Percentiles rank a stretch among this genome's conserved stretches.
phyloP scores from a whole-genome alignment of 2,113 vertebrate species.

The Equus quagga region DNA sequence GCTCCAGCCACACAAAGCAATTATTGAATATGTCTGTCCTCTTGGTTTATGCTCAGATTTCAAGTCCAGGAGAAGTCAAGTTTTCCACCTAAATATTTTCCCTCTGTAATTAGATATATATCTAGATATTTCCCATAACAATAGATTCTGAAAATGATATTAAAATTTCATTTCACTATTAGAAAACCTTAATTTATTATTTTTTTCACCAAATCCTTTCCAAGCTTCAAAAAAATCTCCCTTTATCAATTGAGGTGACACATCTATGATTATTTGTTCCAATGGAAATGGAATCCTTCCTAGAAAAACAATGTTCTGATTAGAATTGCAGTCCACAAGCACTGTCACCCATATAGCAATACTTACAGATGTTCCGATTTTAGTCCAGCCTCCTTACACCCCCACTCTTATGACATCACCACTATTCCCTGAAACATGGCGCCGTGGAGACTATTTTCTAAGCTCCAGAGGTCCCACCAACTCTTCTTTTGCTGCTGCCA shows the following conservation, averaged over 20 bases:
- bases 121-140: background rate
- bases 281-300: background rate
- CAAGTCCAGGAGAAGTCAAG: background rate
- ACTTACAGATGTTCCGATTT: background rate
- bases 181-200: background rate
- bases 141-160: background rate
- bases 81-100: background rate
- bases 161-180: slow-evolving; percentile 14
- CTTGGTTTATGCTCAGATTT: slow-evolving; percentile 11
- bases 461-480: background rate
- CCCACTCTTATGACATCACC: background rate
- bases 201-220: background rate
- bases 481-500: background rate
- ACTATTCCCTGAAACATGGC: background rate
- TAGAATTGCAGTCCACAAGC: background rate
- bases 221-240: background rate
- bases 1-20: background rate
- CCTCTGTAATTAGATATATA: background rate
- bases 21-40: background rate
- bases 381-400: background rate
- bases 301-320: background rate
- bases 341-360: rapidly evolving
- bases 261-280: background rate
- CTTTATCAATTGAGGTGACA: background rate
- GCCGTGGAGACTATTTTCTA: background rate